Evolutionary conservation across 2,888 invertebrate species (phyloP), one percentile per base, ranked within the genome.

Genomic region (Amiota communis): DNA sequence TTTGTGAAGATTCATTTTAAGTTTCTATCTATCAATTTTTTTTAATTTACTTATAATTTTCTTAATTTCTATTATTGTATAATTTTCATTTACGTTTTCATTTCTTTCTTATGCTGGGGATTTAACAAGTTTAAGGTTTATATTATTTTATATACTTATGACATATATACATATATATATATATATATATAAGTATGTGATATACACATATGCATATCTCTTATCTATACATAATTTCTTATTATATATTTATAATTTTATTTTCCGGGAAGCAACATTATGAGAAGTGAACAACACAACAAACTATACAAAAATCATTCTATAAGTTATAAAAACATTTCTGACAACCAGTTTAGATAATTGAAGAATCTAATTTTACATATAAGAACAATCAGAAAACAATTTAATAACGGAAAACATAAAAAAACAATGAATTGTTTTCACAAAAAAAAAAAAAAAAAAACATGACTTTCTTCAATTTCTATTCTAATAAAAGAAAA

Each of bases 361-460:
- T 36, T 36, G 36, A 36, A 36, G 36, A 36, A 36, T 36, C 36
- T 36, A 4, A 36, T 36, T 36, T 36, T 6, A 36, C 10, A 68
- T 51, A 12, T 68, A 68, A 17, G 17, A 68, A 17, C 23, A 53
- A 53, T 23, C 51, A 53, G n/a, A 63, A 63, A 63, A 36, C 15
- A 2, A 36, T 69, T 80, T 72, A 76, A 82, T 79, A 81, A 77
- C 74, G 78, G 49, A 69, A 75, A 78, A 71, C n/a, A 64, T 6
- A 53, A 51, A 64, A 17, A 57, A 13, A 67, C 65, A 12, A 67
- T 11, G 15, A 49, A 17, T 59, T 17, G 57, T 6, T 12, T 56
- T 17, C 46, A 46, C 75, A 23, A 74, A 73, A 71, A 67, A 57
- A 46, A 75, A 23, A 74, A 73, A 71, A 67, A 69, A 71, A 65